A percentile compares a stretch with the other conserved stretches of the same genome.
These are phyloP conservation scores for Fregata magnificens DNA, from an alignment of 2,113 vertebrate genomes.

Conservation along the genomic window DNA sequence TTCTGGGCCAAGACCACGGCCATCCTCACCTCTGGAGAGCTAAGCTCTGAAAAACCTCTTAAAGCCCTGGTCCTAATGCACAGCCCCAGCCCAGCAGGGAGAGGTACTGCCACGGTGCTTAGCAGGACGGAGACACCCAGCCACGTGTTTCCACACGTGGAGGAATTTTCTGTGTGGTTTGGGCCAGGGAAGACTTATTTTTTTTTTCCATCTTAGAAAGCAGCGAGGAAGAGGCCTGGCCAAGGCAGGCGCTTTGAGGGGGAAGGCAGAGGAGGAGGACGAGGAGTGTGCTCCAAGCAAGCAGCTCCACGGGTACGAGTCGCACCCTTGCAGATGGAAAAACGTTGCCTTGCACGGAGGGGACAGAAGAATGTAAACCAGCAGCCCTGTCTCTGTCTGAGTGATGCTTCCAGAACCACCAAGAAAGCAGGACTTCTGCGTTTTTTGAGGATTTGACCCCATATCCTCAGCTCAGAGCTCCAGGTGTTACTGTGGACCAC, in stretches of 20 bases:
- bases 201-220: not conserved
- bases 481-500: not conserved
- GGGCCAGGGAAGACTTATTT: not conserved
- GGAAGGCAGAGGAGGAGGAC: not conserved
- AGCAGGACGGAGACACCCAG: not conserved
- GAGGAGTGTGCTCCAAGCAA: not conserved
- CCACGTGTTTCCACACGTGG: not conserved
- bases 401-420: not conserved
- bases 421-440: not conserved
- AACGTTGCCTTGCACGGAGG: not conserved
- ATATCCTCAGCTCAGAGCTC: not conserved
- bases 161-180: not conserved
- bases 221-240: not conserved
- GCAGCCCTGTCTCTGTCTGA: not conserved
- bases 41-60: not conserved
- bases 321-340: not conserved
- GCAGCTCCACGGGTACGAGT: not conserved
- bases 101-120: not conserved
- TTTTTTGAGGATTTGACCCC: not conserved
- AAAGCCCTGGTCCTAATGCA: not conserved
- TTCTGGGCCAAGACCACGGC: not conserved
- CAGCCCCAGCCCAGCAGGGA: not conserved
- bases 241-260: not conserved
- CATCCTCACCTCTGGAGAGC: not conserved
- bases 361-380: not conserved